Evolutionary conservation across 2,888 invertebrate species (phyloP).

Genomic region (Melieria picta): DNA sequence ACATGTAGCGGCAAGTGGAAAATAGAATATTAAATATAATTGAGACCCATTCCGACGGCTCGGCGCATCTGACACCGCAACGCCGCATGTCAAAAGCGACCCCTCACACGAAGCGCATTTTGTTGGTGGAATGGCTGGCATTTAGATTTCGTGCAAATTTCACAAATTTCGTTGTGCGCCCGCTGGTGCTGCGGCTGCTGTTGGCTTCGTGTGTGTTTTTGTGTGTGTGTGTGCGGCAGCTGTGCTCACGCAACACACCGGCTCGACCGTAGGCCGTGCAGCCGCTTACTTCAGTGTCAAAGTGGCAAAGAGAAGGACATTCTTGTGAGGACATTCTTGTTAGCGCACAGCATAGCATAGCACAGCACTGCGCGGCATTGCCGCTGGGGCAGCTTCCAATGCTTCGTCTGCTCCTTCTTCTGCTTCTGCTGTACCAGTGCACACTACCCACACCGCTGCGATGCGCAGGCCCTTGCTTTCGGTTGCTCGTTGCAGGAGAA

Average conservation of each 20-base stretch:
- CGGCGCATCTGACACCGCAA: not conserved
- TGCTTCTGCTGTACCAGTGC: not conserved
- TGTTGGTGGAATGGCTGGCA: not conserved
- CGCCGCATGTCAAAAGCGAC: too few species aligned
- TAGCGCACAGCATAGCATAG: constrained; percentile 16
- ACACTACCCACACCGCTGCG: not conserved
- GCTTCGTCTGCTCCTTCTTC: not conserved
- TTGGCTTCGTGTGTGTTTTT: not conserved
- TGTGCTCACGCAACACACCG: not conserved
- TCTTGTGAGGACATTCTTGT: not conserved
- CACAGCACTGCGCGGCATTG: not conserved
- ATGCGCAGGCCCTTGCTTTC: too few species aligned
- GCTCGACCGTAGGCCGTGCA: not conserved
- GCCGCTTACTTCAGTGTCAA: too few species aligned
- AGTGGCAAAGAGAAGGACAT: too few species aligned
- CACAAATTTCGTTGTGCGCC: not conserved
- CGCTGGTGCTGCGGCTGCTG: not conserved
- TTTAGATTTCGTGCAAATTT: constrained; percentile 14
- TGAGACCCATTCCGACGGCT: not conserved
- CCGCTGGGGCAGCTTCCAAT: not conserved
- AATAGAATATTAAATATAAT: constrained; percentile 28
- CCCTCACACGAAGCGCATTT: too few species aligned
- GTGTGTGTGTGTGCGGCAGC: not conserved
- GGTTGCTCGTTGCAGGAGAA: not conserved
- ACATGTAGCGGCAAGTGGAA: too few species aligned